phyloP scores from a whole-genome alignment of 2,113 vertebrate species.

The Rhineura floridana region DNA sequence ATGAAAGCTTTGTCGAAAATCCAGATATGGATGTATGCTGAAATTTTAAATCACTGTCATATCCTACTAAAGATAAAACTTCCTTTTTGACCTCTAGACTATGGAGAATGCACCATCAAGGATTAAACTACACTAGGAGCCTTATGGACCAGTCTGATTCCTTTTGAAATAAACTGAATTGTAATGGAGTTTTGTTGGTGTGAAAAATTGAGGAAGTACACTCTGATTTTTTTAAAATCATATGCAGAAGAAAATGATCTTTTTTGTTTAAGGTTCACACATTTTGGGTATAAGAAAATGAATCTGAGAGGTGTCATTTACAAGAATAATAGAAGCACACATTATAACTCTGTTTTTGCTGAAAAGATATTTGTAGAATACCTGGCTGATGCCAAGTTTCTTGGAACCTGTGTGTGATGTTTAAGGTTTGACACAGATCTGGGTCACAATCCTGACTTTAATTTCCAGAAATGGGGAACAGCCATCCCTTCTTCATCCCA shows the following conservation, averaged over 20 bases:
- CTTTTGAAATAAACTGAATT: neutral
- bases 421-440: too few relatives aligned
- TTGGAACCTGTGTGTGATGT: too few relatives aligned
- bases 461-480: too few relatives aligned
- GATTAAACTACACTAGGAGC: neutral
- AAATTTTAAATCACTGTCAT: slow-evolving; percentile 3
- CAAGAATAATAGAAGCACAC: slow-evolving; percentile 2
- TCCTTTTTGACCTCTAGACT: neutral
- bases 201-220: neutral
- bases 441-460: too few relatives aligned
- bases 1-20: slow-evolving; percentile 18
- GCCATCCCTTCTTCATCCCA: too few relatives aligned
- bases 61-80: neutral
- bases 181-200: neutral
- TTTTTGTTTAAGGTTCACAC: slow-evolving; percentile 11
- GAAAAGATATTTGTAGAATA: neutral
- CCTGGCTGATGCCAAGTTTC: neutral
- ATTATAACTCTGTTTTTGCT: neutral
- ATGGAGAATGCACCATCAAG: neutral
- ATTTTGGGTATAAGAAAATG: slow-evolving; percentile 1
- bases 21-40: slow-evolving; percentile 2
- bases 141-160: neutral
- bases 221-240: neutral
- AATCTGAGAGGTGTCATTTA: neutral
- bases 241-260: neutral